Evolutionary conservation across 2,113 vertebrate species (phyloP).

Genomic region (Pituophis catenifer): DNA sequence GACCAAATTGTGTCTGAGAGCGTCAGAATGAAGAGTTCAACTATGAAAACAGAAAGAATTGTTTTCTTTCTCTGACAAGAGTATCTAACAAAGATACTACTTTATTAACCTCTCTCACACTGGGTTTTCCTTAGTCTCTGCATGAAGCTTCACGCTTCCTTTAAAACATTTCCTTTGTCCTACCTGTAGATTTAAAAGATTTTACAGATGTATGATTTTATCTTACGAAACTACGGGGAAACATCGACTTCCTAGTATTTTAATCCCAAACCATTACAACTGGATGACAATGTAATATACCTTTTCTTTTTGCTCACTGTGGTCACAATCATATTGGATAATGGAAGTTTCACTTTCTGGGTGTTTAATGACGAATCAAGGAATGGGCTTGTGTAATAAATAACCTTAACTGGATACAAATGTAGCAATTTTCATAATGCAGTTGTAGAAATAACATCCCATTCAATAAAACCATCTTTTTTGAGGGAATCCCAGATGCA

Average conservation of each 20-base stretch:
- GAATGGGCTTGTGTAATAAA: slow-evolving; percentile 24
- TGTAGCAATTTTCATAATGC: slow-evolving; percentile 19
- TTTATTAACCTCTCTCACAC: slow-evolving; percentile 39
- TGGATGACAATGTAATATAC: slow-evolving; percentile 44
- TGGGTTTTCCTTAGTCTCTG: slow-evolving; percentile 22
- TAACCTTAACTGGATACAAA: neutral
- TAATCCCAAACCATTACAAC: slow-evolving; percentile 31
- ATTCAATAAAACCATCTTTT: neutral
- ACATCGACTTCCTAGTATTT: slow-evolving; percentile 20
- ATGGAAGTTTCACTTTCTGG: slow-evolving; percentile 34
- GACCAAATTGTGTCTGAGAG: neutral
- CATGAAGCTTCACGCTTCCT: slow-evolving; percentile 18
- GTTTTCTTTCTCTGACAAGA: neutral
- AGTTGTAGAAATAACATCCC: neutral
- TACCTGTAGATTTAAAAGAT: slow-evolving; percentile 44
- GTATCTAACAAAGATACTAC: slow-evolving; percentile 23
- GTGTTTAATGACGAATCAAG: slow-evolving; percentile 33
- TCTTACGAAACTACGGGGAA: slow-evolving; percentile 41
- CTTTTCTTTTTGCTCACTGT: neutral
- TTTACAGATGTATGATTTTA: slow-evolving; percentile 33
- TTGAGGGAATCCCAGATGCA: neutral
- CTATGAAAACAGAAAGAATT: neutral
- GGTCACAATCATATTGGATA: neutral
- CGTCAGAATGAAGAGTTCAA: neutral
- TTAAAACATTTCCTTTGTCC: slow-evolving; percentile 21